Percentiles rank a stretch among this genome's conserved stretches.
Conservation (phyloP, 2,113 vertebrate species). For the Hystrix brachyura region DNA sequence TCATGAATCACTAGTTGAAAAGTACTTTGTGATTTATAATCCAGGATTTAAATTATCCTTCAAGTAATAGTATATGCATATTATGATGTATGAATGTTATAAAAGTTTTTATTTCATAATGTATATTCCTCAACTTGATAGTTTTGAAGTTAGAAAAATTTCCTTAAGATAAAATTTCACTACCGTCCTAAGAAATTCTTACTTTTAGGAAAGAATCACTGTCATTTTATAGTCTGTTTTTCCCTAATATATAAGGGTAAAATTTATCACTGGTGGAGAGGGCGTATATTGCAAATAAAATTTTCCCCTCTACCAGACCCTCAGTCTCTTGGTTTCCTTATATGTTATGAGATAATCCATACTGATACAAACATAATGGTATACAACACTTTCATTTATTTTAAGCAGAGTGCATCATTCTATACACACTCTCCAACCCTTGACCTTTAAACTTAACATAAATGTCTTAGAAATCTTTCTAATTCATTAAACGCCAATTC, state of each 20-base stretch:
- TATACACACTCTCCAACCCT: neutral
- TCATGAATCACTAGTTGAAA: neutral
- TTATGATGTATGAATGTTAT: conserved; percentile 1
- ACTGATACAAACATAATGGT: neutral
- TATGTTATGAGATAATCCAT: neutral
- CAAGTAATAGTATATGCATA: conserved; percentile 29
- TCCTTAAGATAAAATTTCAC: neutral
- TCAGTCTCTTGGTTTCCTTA: neutral
- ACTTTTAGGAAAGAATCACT: neutral
- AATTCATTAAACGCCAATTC: neutral
- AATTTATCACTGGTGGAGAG: neutral
- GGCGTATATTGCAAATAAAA: neutral
- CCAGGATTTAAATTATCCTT: conserved; percentile 45
- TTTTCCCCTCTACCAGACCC: neutral
- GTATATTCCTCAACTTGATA: neutral
- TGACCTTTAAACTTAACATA: neutral
- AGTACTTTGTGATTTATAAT: conserved; percentile 24
- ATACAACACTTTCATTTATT: neutral
- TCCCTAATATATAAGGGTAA: neutral
- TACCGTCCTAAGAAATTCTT: neutral
- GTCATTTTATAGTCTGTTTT: neutral
- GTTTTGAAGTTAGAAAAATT: neutral
- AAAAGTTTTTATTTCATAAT: conserved; percentile 30
- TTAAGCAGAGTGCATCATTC: neutral
- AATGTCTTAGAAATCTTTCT: neutral